Base-by-base conservation (phyloP, 1,140 invertebrate genomes). In the Bicyclus anynana region DNA sequence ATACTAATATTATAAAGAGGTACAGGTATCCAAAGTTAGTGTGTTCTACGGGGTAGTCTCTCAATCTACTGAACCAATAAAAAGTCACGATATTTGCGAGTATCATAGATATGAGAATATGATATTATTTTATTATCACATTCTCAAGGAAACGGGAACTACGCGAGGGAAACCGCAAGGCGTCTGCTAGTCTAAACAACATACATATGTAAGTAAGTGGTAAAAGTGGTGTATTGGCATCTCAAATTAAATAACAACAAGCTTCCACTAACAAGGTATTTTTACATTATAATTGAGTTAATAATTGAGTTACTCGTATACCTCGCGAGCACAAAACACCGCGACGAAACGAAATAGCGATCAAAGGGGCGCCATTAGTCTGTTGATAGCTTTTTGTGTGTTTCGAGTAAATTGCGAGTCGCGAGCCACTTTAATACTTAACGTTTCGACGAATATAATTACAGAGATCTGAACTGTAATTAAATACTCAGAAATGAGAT, bases 161-260 rank as follows among this genome's bases (percentile, higher is more conserved):
- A n/a, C n/a, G n/a, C n/a, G n/a, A n/a, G n/a, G n/a, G n/a, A n/a
- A n/a, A n/a, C n/a, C n/a, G n/a, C n/a, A n/a, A n/a, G n/a, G n/a
- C n/a, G n/a, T n/a, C n/a, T n/a, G n/a, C n/a, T n/a, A n/a, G n/a
- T n/a, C n/a, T n/a, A n/a, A n/a, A n/a, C n/a, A n/a, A n/a, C n/a
- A n/a, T n/a, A n/a, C n/a, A n/a, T n/a, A n/a, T n/a, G n/a, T n/a
- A n/a, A n/a, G n/a, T n/a, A n/a, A n/a, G n/a, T n/a, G n/a, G n/a
- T n/a, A n/a, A n/a, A n/a, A n/a, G n/a, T n/a, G n/a, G n/a, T n/a
- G n/a, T n/a, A n/a, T n/a, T 7, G 44, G 44, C 7, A 13, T 21
- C 44, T 27, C 3, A 13, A 27, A 40, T 40, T 48, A 48, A 46
- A 21, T 26, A 9, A 48, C 27, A 48, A 48, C 4, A 40, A 40